Evolutionary conservation across 2,797 vertebrate genomes (phyloP), one percentile per base, ranked within the genome.

Genomic region (Staurois parvus): DNA sequence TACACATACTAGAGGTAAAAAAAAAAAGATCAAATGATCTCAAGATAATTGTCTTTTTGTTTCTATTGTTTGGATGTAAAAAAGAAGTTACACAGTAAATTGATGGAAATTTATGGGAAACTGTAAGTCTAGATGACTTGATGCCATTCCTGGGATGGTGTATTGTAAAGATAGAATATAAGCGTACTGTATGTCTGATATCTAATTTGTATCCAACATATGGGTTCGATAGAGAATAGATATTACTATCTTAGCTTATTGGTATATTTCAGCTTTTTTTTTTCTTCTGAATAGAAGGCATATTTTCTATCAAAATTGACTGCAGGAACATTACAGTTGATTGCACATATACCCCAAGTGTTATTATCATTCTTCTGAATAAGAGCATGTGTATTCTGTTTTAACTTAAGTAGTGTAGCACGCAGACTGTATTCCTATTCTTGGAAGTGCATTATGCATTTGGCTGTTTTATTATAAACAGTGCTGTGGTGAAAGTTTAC

Each of bases 161-260:
- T 59, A 72, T 21, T 72, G 30, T 72, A 72, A 81, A 37, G 30
- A 8, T 82, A 68, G 52, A 37, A 42, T 48, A 52, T 13, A 66
- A 82, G 74, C 32, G 28, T 24, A 74, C n/a, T 56, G 26, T 21
- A 73, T 48, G 17, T 28, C 68, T 73, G 34, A 78, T 84, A 78
- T 72, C 28, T 52, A 24, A 76, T 40, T 59, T 69, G 34, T 59
- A 70, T 84, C n/a, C 66, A 59, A 77, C 82, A 84, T 84, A 45
- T 84, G 83, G 30, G 62, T 72, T 84, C 24, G 34, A 72, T 84
- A 59, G 19, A 29, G n/a, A 8, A 29, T 84, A 45, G 40, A 32
- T 79, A 29, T 52, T n/a, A n/a, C 2, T 72, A 28, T n/a, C 66
- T 45, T 68, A 28, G 52, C 66, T 67, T n/a, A 40, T 26, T 72